Evolutionary conservation across 2,888 invertebrate species (phyloP).

Genomic region (Pecten maximus): DNA sequence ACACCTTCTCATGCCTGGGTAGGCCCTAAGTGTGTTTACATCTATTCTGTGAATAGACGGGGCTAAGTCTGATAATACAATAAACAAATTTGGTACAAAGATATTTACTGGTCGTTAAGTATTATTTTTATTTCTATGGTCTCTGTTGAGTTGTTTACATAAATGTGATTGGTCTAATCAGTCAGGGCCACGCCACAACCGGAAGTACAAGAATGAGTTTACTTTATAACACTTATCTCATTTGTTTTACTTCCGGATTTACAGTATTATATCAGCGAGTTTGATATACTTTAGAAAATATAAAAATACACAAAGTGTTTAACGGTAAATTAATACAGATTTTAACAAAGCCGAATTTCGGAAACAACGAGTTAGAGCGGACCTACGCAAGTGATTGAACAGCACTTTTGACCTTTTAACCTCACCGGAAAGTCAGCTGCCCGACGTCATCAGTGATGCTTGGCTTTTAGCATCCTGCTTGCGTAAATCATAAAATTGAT

Average conservation of each 20-base stretch:
- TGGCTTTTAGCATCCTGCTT: too few species aligned
- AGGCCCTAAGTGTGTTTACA: not conserved
- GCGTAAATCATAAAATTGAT: too few species aligned
- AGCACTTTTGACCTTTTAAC: not conserved
- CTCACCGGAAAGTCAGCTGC: too few species aligned
- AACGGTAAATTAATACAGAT: not conserved
- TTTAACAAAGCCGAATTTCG: not conserved
- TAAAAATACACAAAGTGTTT: not conserved
- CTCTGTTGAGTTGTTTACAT: not conserved
- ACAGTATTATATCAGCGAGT: too few species aligned
- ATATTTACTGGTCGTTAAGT: not conserved
- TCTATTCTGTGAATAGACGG: not conserved
- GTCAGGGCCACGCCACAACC: not conserved
- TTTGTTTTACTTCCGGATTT: not conserved
- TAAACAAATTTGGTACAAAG: slow-evolving; percentile 4
- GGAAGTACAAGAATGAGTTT: not conserved
- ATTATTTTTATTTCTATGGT: not conserved
- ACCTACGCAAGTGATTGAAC: not conserved
- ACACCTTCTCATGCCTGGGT: not conserved
- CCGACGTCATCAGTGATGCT: too few species aligned
- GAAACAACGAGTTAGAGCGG: too few species aligned
- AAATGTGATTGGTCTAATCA: not conserved
- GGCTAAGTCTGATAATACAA: not conserved
- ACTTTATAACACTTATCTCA: not conserved
- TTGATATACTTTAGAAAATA: too few species aligned